Base-by-base conservation (phyloP, 2,113 vertebrate genomes). In the Benthochromis sp. region DNA sequence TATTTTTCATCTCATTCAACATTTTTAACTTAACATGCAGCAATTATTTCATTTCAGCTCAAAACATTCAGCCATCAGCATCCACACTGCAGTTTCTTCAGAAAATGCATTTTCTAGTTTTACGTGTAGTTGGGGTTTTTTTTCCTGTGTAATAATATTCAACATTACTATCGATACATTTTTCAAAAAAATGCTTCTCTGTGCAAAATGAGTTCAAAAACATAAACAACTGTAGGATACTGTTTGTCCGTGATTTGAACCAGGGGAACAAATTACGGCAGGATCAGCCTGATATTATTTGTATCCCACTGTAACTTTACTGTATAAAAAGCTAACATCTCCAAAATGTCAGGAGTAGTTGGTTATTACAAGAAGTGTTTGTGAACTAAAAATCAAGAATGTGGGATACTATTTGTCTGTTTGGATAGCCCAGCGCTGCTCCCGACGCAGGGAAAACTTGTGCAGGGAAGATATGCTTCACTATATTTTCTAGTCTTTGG, bases 341-440 rank as follows among this genome's bases (percentile, higher is more conserved):
- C 55, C 27, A 6, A 31, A 59, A 31, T 59, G 27, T 6, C 13
- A 59, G 55, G 55, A 59, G 27, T 59, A 31, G 27, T 31, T 0
- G 0, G 55, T 59, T 9, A 59, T 59, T 59, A 31, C 55, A 31
- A 9, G 14, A 59, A 59, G 14, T 59, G 55, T 31, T 59, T 59
- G 14, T 59, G 55, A 59, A 1, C 55, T 31, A 4, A 31, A 61
- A 61, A 61, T 31, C 57, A 31, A 61, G 27, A 61, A 61, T 61
- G 57, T 31, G 57, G 57, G 27, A 3, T 61, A 1, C 57, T 61
- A 0, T 61, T 61, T 61, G 29, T 19, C 57, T 1, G 0, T 31
- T 61, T 8, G 24, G 4, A 57, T 0, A 57, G 54, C 47, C 47
- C 8, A 50, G 47, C 1, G 4, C 7, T 55, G 53, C 2, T 59